Evolutionary conservation across 2,888 invertebrate species (phyloP).

Genomic region (Ornithoptera priamus): DNA sequence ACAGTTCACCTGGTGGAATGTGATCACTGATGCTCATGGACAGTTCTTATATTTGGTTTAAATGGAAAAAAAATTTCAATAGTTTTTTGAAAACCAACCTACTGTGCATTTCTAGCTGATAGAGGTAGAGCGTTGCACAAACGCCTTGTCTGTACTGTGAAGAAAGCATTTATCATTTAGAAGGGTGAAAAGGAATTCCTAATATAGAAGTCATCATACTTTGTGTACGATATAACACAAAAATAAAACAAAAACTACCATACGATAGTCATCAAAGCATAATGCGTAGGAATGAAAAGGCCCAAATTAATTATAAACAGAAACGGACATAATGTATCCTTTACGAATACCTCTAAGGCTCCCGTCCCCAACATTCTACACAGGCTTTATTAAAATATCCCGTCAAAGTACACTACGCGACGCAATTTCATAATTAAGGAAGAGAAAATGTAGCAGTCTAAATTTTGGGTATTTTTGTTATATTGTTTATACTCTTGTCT

Average conservation of each 20-base stretch:
- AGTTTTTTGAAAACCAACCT: no score
- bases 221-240: background rate
- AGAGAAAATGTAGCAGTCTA: conserved; percentile 47
- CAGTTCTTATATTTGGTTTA: no score
- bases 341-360: conserved; percentile 21
- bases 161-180: no score
- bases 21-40: no score
- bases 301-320: conserved; percentile 57
- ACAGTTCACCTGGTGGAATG: no score
- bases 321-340: conserved; percentile 43
- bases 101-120: no score
- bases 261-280: conserved; percentile 29
- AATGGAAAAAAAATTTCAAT: no score
- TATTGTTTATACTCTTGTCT: background rate
- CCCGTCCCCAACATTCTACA: conserved; percentile 21
- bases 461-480: conserved; percentile 29
- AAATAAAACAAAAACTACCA: background rate
- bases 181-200: no score
- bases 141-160: no score
- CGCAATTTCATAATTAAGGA: conserved; percentile 55
- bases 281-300: conserved; percentile 40
- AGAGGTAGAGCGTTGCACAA: no score
- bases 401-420: conserved; percentile 43
- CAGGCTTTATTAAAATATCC: conserved; percentile 54
- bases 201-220: background rate